phyloP scores from a whole-genome alignment of 2,797 vertebrate genomes.

The Distichodus sexfasciatus region DNA sequence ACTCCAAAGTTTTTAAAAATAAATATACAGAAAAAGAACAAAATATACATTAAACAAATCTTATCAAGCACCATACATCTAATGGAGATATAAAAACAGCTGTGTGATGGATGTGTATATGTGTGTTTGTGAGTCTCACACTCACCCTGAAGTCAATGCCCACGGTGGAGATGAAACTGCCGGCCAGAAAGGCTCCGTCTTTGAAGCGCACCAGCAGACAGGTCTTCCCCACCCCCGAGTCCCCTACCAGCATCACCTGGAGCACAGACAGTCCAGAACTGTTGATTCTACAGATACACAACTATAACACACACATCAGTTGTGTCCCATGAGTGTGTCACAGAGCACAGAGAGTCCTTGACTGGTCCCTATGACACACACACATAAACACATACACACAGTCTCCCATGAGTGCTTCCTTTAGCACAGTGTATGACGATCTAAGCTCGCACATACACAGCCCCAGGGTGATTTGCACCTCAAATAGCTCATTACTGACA shows the following conservation, averaged over 20 bases:
- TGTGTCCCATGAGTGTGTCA: too few species aligned
- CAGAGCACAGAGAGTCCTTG: background rate
- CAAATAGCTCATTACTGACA: background rate
- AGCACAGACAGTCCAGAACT: slow-evolving; percentile 8
- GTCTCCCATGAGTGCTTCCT: background rate
- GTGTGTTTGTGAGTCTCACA: background rate
- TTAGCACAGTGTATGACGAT: background rate
- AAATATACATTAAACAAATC: too few species aligned
- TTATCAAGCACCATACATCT: too few species aligned
- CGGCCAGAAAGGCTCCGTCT: slow-evolving; percentile 82
- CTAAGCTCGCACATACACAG: background rate
- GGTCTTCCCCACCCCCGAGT: slow-evolving; percentile 84
- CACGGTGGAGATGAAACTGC: slow-evolving; percentile 86
- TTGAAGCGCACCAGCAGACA: slow-evolving; percentile 85
- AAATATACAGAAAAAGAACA: too few species aligned
- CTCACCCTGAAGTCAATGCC: slow-evolving; percentile 88
- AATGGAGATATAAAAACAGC: too few species aligned
- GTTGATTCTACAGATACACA: background rate
- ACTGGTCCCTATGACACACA: background rate
- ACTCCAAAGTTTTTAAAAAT: too few species aligned
- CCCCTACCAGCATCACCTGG: slow-evolving; percentile 76
- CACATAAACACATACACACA: background rate
- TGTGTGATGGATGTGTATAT: too few species aligned
- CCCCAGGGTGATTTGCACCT: background rate
- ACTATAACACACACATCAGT: too few species aligned